These are phyloP conservation scores for Pleuronectes platessa DNA, from an alignment of 2,113 vertebrate genomes.

Conservation along the genomic window DNA sequence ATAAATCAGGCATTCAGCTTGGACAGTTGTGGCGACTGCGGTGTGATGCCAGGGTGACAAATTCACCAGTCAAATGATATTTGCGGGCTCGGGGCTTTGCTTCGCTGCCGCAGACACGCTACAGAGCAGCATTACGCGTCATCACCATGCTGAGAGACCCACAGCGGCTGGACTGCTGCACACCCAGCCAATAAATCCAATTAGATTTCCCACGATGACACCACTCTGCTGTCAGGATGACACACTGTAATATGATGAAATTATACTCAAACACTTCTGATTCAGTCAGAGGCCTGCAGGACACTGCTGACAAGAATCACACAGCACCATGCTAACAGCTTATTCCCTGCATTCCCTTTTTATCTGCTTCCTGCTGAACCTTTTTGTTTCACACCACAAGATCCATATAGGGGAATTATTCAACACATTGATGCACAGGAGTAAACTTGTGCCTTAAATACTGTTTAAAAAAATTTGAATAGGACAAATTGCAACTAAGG, in stretches of 20 bases:
- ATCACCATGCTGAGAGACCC: constrained; percentile 61
- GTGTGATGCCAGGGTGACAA: constrained; percentile 72
- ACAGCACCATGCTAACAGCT: constrained; percentile 57
- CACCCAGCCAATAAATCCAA: constrained; percentile 70
- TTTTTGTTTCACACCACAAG: too few species aligned
- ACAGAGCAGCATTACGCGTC: constrained; percentile 61
- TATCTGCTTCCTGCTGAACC: not conserved
- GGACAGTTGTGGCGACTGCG: constrained; percentile 66
- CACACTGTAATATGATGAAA: constrained; percentile 73
- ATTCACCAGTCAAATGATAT: constrained; percentile 71
- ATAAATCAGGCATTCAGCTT: constrained; percentile 61
- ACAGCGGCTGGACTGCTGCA: constrained; percentile 45
- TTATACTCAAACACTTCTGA: constrained; percentile 63
- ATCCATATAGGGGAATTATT: too few species aligned
- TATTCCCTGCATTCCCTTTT: constrained; percentile 17
- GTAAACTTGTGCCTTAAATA: too few species aligned
- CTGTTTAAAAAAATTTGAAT: too few species aligned
- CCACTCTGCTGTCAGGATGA: constrained; percentile 47
- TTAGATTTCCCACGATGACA: constrained; percentile 73
- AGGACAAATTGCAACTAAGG: too few species aligned
- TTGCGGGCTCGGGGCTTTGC: constrained; percentile 54
- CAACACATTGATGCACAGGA: too few species aligned
- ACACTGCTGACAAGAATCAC: constrained; percentile 55
- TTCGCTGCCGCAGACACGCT: constrained; percentile 65
- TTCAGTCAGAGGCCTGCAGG: constrained; percentile 60